Evolutionary conservation across 1,140 invertebrate species (phyloP).

Genomic region (Zaprionus ornatus): DNA sequence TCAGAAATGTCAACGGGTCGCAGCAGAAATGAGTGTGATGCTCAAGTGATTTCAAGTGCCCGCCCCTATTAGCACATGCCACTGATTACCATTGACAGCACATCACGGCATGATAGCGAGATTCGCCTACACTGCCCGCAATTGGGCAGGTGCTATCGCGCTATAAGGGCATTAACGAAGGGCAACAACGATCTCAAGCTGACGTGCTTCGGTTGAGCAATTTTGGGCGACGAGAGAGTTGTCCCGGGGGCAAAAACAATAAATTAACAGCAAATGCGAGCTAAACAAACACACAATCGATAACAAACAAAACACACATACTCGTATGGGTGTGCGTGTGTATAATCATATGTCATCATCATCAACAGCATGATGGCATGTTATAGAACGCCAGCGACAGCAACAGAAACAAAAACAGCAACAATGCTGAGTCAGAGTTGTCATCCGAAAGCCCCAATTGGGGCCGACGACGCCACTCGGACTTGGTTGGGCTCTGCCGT

Average conservation of each 20-base stretch:
- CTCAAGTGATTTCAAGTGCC: slow-evolving; percentile 19
- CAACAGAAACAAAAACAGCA: slow-evolving; percentile 26
- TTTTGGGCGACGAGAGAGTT: slow-evolving; percentile 17
- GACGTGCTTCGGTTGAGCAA: slow-evolving; percentile 28
- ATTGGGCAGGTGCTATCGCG: neutral
- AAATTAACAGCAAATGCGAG: slow-evolving; percentile 44
- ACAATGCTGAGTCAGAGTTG: slow-evolving; percentile 62
- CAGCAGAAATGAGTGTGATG: neutral
- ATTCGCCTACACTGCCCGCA: slow-evolving; percentile 29
- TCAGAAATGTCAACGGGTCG: slow-evolving; percentile 34
- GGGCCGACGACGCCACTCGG: slow-evolving; percentile 21
- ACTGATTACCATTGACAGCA: slow-evolving; percentile 62
- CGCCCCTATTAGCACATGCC: slow-evolving; percentile 63
- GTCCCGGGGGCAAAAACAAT: slow-evolving; percentile 32
- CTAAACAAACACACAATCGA: slow-evolving; percentile 51
- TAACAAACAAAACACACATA: slow-evolving; percentile 50
- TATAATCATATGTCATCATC: slow-evolving; percentile 58
- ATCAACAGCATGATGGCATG: slow-evolving; percentile 63
- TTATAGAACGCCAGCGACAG: slow-evolving; percentile 30
- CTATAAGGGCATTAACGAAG: slow-evolving; percentile 31
- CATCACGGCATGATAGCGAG: slow-evolving; percentile 11
- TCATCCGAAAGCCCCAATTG: slow-evolving; percentile 48
- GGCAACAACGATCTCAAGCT: slow-evolving; percentile 6
- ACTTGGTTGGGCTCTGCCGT: slow-evolving; percentile 15
- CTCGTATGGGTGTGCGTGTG: neutral